A percentile compares a stretch with the other conserved stretches of the same genome.
These are phyloP conservation scores for Brachionus rubens DNA, from an alignment of 1,140 invertebrate genomes.

Conservation along the genomic window DNA sequence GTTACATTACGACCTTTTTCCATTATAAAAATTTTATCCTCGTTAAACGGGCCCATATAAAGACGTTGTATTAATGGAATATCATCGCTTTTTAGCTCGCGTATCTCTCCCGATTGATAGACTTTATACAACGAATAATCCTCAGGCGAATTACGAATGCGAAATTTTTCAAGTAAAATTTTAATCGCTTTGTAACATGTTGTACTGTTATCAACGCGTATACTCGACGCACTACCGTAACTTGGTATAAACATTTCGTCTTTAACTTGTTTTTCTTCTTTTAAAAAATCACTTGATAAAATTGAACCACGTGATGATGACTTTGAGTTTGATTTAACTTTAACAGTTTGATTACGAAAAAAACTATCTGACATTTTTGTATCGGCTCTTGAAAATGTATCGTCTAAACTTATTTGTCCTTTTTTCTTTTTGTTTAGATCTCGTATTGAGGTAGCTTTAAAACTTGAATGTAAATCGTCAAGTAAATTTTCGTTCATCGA, in stretches of 20 bases:
- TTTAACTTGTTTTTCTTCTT: neutral
- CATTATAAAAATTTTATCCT: constrained; percentile 44
- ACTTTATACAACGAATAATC: constrained; percentile 44
- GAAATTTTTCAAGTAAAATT: constrained; percentile 42
- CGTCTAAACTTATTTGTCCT: neutral
- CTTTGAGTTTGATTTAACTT: constrained; percentile 7
- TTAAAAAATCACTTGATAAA: neutral
- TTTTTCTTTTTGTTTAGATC: constrained; percentile 28
- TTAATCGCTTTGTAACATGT: constrained; percentile 37
- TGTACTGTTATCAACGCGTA: constrained; percentile 21
- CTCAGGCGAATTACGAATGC: constrained; percentile 5
- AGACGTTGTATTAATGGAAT: constrained; percentile 33
- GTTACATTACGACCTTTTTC: constrained; percentile 16
- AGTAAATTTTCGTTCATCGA: neutral
- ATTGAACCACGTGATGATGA: neutral
- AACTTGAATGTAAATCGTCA: neutral
- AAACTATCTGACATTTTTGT: neutral
- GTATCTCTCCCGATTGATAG: constrained; percentile 14
- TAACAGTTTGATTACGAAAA: constrained; percentile 32
- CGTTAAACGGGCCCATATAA: constrained; percentile 42
- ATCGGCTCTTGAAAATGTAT: constrained; percentile 8
- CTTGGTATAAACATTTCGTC: constrained; percentile 41
- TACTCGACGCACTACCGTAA: constrained; percentile 31
- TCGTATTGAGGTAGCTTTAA: constrained; percentile 29
- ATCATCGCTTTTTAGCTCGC: neutral